These are phyloP conservation scores for Alca torda DNA, from an alignment of 2,797 vertebrate genomes.

Conservation along the genomic window DNA sequence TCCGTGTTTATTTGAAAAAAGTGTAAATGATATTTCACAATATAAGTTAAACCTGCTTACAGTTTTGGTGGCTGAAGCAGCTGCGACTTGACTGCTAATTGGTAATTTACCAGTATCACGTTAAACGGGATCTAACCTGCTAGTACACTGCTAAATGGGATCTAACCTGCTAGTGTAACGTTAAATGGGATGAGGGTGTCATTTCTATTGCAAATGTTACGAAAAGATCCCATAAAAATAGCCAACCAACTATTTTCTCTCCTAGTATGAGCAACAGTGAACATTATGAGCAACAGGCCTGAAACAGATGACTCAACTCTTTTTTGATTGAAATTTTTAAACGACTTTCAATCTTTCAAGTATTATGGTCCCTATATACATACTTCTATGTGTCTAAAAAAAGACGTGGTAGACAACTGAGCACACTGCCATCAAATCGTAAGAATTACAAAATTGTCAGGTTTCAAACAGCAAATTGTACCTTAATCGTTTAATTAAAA, in stretches of 20 bases:
- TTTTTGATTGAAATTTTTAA: slow-evolving; percentile 53
- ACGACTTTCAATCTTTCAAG: slow-evolving; percentile 66
- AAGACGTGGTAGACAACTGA: slow-evolving; percentile 71
- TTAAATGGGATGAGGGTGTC: slow-evolving; percentile 45
- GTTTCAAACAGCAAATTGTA: slow-evolving; percentile 76
- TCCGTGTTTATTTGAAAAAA: slow-evolving; percentile 59
- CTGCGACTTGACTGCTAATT: slow-evolving; percentile 53
- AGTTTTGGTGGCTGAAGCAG: slow-evolving; percentile 53
- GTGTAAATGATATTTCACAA: slow-evolving; percentile 60
- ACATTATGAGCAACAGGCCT: slow-evolving; percentile 52
- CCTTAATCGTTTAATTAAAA: slow-evolving; percentile 77
- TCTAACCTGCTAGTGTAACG: slow-evolving; percentile 8
- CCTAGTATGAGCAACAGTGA: slow-evolving; percentile 60
- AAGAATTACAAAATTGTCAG: slow-evolving; percentile 75
- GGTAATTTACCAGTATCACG: slow-evolving; percentile 46
- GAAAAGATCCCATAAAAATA: slow-evolving; percentile 69
- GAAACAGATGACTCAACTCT: slow-evolving; percentile 46
- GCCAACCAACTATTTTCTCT: slow-evolving; percentile 61
- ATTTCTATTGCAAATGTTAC: slow-evolving; percentile 46
- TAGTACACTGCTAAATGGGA: background rate
- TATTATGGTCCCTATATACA: slow-evolving; percentile 75
- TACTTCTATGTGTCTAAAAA: slow-evolving; percentile 60
- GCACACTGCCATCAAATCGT: slow-evolving; percentile 67
- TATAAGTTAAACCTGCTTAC: slow-evolving; percentile 68
- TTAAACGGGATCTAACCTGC: slow-evolving; percentile 32